Base-by-base conservation (phyloP, 2,888 invertebrate species). In the Teinopalpus imperialis region DNA sequence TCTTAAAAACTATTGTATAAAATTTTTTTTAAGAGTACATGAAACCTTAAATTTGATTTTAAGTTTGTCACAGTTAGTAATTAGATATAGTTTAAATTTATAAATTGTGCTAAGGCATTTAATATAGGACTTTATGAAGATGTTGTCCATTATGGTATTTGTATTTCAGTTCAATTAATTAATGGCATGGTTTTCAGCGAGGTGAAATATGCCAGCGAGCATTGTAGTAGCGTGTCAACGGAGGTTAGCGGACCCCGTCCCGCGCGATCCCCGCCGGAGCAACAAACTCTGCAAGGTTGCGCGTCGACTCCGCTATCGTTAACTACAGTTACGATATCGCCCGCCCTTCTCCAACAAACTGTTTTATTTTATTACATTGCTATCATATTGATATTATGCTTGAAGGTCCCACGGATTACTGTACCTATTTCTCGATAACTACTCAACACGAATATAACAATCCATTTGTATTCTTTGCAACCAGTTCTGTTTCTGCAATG, bases 271-370 rank as follows among this genome's bases (percentile, higher is more conserved):
- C 56, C 55, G 58, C 52, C 70, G 81, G 86, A 75, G 72, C 87
- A 87, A 87, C 81, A 86, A 87, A 85, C 88, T 85, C 81, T 83
- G 82, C 87, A 87, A 87, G 87, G 87, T 87, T 86, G 85, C 74
- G 71, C 66, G 61, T 66, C 75, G 75, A 74, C 74, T 74, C 66
- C 66, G 74, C 81, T 79, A 79, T 81, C 81, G 74, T 69, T 65
- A 61, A 68, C 83, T 72, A 75, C 79, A 76, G 78, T 79, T 81
- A 80, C 81, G 75, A 83, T 85, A 82, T 81, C 79, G 69, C 69
- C 67, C 81, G 81, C 86, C 86, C 86, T 86, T 86, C 85, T 85
- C 81, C 72, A 54, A 59, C 74, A 67, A 75, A 79, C 74, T 76
- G 72, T 74, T 78, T 77, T 70, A 76, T 76, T 85, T 81, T 79